These are phyloP conservation scores for Brachyptera putata DNA, from an alignment of 2,888 invertebrate genomes.

Conservation along the genomic window DNA sequence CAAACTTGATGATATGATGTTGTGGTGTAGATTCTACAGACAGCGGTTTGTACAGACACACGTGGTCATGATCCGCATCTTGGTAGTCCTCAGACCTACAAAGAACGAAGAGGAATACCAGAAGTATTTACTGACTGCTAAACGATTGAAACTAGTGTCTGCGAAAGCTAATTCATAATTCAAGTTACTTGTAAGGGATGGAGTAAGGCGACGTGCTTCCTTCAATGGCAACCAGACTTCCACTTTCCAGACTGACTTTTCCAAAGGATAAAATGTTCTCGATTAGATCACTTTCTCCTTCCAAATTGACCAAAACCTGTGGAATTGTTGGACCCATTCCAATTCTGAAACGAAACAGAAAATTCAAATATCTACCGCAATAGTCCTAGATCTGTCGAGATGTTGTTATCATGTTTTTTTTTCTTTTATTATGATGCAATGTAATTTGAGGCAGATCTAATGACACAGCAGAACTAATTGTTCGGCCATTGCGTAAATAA, in stretches of 20 bases:
- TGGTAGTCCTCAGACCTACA: conserved; percentile 43
- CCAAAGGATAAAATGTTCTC: conserved; percentile 25
- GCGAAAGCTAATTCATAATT: no score
- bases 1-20: conserved; percentile 23
- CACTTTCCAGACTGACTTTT: conserved; percentile 22
- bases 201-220: conserved; percentile 22
- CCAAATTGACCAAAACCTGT: conserved; percentile 11
- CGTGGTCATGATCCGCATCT: conserved; percentile 42
- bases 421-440: no score
- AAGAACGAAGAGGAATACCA: no score
- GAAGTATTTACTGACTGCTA: no score
- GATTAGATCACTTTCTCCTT: conserved; percentile 17
- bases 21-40: conserved; percentile 18
- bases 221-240: conserved; percentile 23
- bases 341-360: conserved; percentile 1
- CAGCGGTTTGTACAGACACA: conserved; percentile 28
- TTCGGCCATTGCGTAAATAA: no score
- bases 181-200: conserved; percentile 13
- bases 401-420: no score
- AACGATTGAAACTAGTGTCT: no score
- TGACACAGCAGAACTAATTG: no score
- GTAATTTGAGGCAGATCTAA: no score
- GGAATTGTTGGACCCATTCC: conserved; percentile 5
- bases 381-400: no score
- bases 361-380: no score